Base-by-base conservation (phyloP, 2,113 vertebrate genomes). In the Abramis brama region DNA sequence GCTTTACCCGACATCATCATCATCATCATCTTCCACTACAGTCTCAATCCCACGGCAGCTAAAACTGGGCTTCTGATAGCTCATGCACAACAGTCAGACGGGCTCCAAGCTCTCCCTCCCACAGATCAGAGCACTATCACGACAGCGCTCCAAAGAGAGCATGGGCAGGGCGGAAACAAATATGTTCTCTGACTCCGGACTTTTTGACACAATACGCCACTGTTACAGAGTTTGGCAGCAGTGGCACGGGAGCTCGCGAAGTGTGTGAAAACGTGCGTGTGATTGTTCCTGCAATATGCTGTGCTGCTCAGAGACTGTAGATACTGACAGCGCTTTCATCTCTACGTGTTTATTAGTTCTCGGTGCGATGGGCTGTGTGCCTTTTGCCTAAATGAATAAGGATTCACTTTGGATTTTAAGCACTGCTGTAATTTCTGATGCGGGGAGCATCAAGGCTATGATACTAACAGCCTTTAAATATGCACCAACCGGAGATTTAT, bases 101-200 rank as follows among this genome's bases (percentile, higher is more conserved):
- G n/a, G 60, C 79, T 27, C 66, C 8, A 27, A 73, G 52, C 52
- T 83, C 84, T 87, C 84, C 64, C 57, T 83, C 92, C 89, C 90
- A 92, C 92, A 94, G 94, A 94, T 90, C 90, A 19, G 80, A 91
- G 90, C 89, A 89, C 90, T 91, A 93, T 93, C 91, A 91, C 90
- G 91, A 91, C 88, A 90, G 92, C 92, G 89, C 90, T 93, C 94
- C 91, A 66, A 90, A 75, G 93, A 91, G 93, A 93, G 86, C 85
- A 90, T 87, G 71, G 86, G 88, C 87, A 91, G 85, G 89, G 87
- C 91, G 87, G 90, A 94, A 94, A 94, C 93, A 94, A 94, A 94
- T 93, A 94, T 94, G 94, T 94, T 94, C 92, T 89, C 91, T 91
- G 89, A 89, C 93, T 91, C 88, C 87, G 90, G 89, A 89, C 92